Conservation (phyloP, 2,797 vertebrate genomes). For the Psittacula echo region DNA sequence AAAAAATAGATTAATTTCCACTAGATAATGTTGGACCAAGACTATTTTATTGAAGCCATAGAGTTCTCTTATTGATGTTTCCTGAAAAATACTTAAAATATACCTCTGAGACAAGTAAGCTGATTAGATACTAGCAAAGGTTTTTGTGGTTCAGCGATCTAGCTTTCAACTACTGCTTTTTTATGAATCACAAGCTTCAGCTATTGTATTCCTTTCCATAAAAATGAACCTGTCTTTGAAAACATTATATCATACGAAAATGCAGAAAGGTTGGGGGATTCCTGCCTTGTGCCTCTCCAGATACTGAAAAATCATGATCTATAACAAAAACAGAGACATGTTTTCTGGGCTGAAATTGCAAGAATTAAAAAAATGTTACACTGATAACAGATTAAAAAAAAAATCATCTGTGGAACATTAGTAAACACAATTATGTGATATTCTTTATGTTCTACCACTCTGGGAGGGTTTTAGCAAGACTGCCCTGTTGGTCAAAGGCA, state of each 20-base stretch:
- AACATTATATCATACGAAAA: neutral
- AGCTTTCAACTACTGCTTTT: neutral
- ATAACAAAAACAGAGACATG: neutral
- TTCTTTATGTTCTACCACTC: neutral
- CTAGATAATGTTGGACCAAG: neutral
- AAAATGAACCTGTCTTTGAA: neutral
- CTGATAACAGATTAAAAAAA: neutral
- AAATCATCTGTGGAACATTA: neutral
- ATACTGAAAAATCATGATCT: neutral
- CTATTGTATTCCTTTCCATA: neutral
- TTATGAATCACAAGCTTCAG: neutral
- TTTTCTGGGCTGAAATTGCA: neutral
- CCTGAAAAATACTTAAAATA: conserved; percentile 5
- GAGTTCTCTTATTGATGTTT: neutral
- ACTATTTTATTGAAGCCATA: neutral
- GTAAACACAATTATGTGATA: neutral
- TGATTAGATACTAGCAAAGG: neutral
- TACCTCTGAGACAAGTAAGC: neutral
- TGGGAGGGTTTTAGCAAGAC: neutral
- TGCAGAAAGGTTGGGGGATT: neutral
- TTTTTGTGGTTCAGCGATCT: neutral
- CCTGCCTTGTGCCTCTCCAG: neutral
- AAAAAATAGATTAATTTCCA: neutral
- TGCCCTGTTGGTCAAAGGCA: neutral
- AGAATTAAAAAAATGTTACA: neutral